Base-by-base conservation (phyloP, 2,113 vertebrate genomes). In the Calypte anna region DNA sequence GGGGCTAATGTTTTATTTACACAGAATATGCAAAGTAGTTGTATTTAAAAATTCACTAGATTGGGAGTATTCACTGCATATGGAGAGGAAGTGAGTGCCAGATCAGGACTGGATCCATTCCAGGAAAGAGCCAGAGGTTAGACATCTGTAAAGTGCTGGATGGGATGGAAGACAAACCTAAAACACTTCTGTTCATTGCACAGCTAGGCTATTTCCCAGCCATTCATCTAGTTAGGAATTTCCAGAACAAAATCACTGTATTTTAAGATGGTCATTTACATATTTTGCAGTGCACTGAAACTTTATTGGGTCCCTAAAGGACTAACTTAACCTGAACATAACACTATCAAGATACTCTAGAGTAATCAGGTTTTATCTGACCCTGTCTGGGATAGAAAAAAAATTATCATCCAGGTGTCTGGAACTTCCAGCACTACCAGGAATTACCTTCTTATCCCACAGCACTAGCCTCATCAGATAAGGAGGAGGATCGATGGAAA, bases 371-470 rank as follows among this genome's bases (percentile, higher is more conserved):
- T 93, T 50, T 94, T 83, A 83, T 61, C 64, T 93, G 61, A 90
- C 68, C 57, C 44, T 61, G 48, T 46, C 27, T 78, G 57, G 17
- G 10, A 40, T 17, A 61, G 12, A 33, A 82, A 86, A 92, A 85
- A 48, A 79, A 8, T 9, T 31, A 44, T 86, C 61, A 84, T 66
- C 79, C 94, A 95, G 90, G 93, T 94, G 95, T 88, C 82, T 94
- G 76, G 48, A 73, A 90, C 77, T 96, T 96, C 69, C 90, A 94
- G 23, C 72, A 78, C 57, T 78, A 88, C 17, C 64, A 93, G 87
- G 91, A 97, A 93, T 95, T 96, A 93, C 73, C 53, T 96, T 85
- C 91, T 94, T 96, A 95, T 95, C 53, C 57, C 89, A 91, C 48
- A 94, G 64, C 73, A 78, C 72, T 64, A 61, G 13, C 73, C 23